Base-by-base conservation (phyloP, 2,113 vertebrate species). In the zebrafish (Danio rerio) region DNA sequence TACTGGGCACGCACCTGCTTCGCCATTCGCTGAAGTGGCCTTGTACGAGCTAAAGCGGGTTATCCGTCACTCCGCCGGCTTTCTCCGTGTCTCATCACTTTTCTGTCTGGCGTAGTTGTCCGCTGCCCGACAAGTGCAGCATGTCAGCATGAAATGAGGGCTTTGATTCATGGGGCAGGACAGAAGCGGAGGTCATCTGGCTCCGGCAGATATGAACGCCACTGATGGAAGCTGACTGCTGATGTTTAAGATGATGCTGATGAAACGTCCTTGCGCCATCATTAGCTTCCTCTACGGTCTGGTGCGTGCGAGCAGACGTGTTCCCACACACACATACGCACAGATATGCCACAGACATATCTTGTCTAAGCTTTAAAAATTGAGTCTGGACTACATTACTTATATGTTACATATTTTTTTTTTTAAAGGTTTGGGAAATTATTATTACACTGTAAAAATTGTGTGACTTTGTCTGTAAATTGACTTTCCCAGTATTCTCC, bases 101-200 rank as follows among this genome's bases (percentile, higher is more conserved):
- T 89, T 88, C 80, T 85, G 85, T 86, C 68, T 83, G 77, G 76
- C 21, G 71, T 79, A 82, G 49, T 11, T 81, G 82, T 78, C 82
- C 86, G 68, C 86, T 75, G 18, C 78, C 83, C 83, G 86, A 87
- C 83, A 80, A 85, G 88, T 80, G 66, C 59, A 40, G 75, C 31
- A 83, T 90, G 90, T 91, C 89, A 83, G 85, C 89, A 50, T 82
- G 86, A 87, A 89, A 91, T 88, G 88, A 89, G 88, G 86, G 86
- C 84, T 90, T 91, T 92, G 91, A 92, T 92, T 92, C 89, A 90
- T 92, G 86, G 88, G 87, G 90, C 89, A 87, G 12, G 86, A 89
- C 89, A 83, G 86, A 88, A 58, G 78, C 80, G 70, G 92, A 91
- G 91, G 92, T 92, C 91, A 87, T 76, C 69, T 88, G 88, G 83